Evolutionary conservation across 2,888 invertebrate genomes (phyloP), one percentile per base, ranked within the genome.

Genomic region (Elmis aenea): DNA sequence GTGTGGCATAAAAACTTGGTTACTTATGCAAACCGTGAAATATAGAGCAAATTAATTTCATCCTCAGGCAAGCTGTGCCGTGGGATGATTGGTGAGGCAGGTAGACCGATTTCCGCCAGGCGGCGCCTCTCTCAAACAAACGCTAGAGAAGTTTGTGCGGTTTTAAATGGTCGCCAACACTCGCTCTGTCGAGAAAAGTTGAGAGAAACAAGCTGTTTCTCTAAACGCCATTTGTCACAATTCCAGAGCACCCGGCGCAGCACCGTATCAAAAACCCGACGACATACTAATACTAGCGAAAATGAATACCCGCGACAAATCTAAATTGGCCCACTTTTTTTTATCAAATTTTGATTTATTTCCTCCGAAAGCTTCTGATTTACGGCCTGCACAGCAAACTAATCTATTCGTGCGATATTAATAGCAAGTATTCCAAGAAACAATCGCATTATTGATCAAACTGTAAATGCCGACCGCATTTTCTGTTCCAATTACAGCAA

Each of bases 151-250:
- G 51, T 54, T 54, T 51, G 51, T 51, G 54, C 43, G 54, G 54
- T 54, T 54, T 54, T 50, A 52, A 52, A 54, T 50, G 51, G 54
- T 49, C 51, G 46, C 54, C 49, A 50, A 38, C 52, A 46, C 42
- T 48, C 48, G 51, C 48, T 41, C 44, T 46, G 48, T 48, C 41
- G 46, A 51, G 52, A 54, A 55, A 55, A 55, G 52, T 55, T 55
- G 49, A 41, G 49, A 32, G 49, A 42, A 51, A 52, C 53, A 55
- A 52, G 50, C 53, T 52, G 53, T 48, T 49, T 43, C 50, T 50
- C 42, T 43, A 42, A 51, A 46, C 49, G 54, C 55, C 54, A 55
- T 55, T 55, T 55, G 55, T 55, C 52, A 55, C 54, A 54, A 55
- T 55, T 54, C 54, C 50, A 46, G 31, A 48, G 40, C 55, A 55